Conservation (phyloP, 2,113 vertebrate genomes). For the Rhea americana region DNA sequence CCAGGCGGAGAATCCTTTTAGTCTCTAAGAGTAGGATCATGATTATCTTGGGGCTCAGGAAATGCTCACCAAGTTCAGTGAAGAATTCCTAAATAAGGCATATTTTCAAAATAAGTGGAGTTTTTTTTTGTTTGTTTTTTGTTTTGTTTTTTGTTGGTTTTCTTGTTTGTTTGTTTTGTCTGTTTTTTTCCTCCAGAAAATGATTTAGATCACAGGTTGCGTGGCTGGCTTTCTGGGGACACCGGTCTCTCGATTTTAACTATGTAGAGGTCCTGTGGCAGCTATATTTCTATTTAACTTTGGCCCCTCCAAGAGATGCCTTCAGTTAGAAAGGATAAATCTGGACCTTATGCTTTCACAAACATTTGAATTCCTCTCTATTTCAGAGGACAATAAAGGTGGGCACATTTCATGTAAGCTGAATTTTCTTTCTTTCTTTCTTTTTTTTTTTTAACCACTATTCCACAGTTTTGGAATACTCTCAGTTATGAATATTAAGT, state of each 20-base stretch:
- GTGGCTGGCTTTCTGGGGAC: background rate
- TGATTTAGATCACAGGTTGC: rapidly evolving
- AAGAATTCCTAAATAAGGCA: background rate
- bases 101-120: background rate
- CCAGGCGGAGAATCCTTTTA: background rate
- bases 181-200: background rate
- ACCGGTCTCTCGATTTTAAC: background rate
- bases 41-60: background rate
- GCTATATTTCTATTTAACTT: rapidly evolving
- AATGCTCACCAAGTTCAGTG: rapidly evolving
- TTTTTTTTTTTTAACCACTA: background rate
- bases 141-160: background rate
- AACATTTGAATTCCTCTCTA: background rate
- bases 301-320: background rate
- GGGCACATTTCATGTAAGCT: background rate
- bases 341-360: background rate
- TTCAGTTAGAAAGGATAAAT: background rate
- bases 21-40: background rate
- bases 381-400: background rate
- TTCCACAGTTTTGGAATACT: background rate
- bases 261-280: rapidly evolving
- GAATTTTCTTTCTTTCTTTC: background rate
- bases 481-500: background rate
- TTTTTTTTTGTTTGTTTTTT: no score
- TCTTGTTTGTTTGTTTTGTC: no score